A percentile compares a stretch with the other conserved stretches of the same genome.
phyloP scores from a whole-genome alignment of 2,888 invertebrate genomes.

The Agrenia bidenticulata region DNA sequence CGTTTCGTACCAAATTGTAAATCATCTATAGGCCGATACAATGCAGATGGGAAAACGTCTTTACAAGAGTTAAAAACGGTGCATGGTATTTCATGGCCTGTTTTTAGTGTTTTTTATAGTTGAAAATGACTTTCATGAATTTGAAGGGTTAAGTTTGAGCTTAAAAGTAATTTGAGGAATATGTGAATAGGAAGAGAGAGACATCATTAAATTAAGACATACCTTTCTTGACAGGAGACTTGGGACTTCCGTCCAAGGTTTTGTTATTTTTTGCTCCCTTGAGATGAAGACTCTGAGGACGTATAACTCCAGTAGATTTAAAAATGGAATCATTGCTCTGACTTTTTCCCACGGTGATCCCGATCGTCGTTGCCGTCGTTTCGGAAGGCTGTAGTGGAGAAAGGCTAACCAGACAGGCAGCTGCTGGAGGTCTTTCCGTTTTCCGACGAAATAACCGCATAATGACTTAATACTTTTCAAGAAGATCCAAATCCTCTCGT shows the following conservation, averaged over 20 bases:
- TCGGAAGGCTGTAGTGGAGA: constrained; percentile 39
- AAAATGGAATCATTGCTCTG: constrained; percentile 30
- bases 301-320: constrained; percentile 15
- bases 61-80: too few species aligned
- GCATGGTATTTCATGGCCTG: too few species aligned
- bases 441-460: constrained; percentile 53
- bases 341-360: constrained; percentile 25
- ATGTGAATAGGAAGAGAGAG: neutral
- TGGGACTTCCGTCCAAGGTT: constrained; percentile 35
- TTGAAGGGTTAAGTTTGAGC: too few species aligned
- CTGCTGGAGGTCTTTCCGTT: constrained; percentile 44
- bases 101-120: too few species aligned
- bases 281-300: constrained; percentile 35
- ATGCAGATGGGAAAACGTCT: too few species aligned
- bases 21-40: too few species aligned
- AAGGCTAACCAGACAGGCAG: constrained; percentile 49
- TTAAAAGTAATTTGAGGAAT: too few species aligned
- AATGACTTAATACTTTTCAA: constrained; percentile 1
- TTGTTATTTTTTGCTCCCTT: constrained; percentile 35
- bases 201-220: constrained; percentile 8
- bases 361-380: neutral
- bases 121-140: too few species aligned
- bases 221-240: constrained; percentile 53
- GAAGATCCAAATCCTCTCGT: neutral
- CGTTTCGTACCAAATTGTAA: too few species aligned